Base-by-base conservation (phyloP, 1,140 invertebrate species). In the Drosophila santomea region DNA sequence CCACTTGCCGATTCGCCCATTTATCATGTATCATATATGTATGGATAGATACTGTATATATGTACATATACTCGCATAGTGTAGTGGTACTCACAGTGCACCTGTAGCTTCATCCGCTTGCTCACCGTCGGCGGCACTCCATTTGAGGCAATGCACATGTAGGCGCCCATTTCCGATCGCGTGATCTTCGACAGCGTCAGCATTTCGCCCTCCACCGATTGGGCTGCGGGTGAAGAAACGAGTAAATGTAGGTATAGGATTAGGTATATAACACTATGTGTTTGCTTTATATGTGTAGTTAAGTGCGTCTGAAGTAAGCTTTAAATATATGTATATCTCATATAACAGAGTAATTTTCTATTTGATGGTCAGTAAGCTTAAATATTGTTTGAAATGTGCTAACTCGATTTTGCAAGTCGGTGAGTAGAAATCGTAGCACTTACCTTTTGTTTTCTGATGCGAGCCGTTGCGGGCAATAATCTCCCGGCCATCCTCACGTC, bases 151-250 rank as follows among this genome's bases (percentile, higher is more conserved):
- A 97, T 96, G 93, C 97, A 97, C 67, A 97, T 93, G 89, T 97
- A 97, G 61, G 95, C 95, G 64, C 96, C 96, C 97, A 97, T 97
- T 92, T 97, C 96, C 43, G 95, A 96, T 61, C 97, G 94, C 36
- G 95, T 97, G 80, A 97, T 95, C 92, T 96, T 97, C 23, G 95
- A 94, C 75, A 97, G 93, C 61, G 94, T 95, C 71, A 97, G 93
- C 73, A 96, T 94, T 92, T 97, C 96, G 1, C 96, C 96, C 82
- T 96, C 96, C 43, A 96, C 94, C 25, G 94, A 93, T 54, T 92
- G 90, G 56, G 95, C 96, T 96, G 73, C 32, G 64, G 74, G n/a
- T n/a, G 17, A 71, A 17, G 36, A 41, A 32, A 32, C 8, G 32
- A 0, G 32, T 32, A 32, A 8, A 2, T 2, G 3, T 2, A 3